Conservation (phyloP, 2,797 vertebrate species). For the Microctenopoma lineatum region DNA sequence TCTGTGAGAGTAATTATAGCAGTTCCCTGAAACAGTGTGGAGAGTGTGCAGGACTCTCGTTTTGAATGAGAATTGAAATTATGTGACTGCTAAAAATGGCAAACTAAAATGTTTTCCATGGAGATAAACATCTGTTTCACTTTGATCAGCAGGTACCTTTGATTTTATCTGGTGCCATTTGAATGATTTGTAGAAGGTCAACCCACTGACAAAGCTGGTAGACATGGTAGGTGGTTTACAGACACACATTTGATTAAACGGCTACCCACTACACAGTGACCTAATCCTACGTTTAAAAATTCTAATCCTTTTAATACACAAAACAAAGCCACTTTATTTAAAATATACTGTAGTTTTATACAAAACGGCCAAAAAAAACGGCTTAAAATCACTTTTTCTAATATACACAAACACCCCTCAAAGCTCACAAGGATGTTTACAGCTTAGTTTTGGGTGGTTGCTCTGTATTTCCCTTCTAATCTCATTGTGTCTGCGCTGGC, state of each 20-base stretch:
- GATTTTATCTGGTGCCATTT: background rate
- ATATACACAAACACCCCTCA: slow-evolving; percentile 39
- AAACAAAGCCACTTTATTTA: background rate
- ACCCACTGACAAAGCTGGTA: background rate
- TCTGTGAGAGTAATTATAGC: slow-evolving; percentile 30
- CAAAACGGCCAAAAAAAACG: too few species aligned
- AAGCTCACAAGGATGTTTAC: slow-evolving; percentile 59
- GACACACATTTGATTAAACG: background rate
- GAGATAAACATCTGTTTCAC: background rate
- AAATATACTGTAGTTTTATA: background rate
- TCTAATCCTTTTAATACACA: too few species aligned
- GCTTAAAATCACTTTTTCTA: too few species aligned
- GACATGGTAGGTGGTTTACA: background rate
- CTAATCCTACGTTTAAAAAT: background rate
- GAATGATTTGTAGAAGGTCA: background rate
- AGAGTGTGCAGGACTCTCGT: slow-evolving; percentile 11
- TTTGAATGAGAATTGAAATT: slow-evolving; percentile 16
- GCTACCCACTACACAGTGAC: background rate
- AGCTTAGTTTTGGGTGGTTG: slow-evolving; percentile 50
- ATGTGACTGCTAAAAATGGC: background rate
- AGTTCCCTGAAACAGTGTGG: slow-evolving; percentile 24
- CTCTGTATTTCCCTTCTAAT: slow-evolving; percentile 64
- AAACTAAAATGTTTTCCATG: background rate
- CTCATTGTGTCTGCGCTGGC: slow-evolving; percentile 65
- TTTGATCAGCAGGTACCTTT: background rate